A percentile compares a stretch with the other conserved stretches of the same genome.
phyloP scores from a whole-genome alignment of 2,797 vertebrate genomes.

The Loris lydekkerianus region DNA sequence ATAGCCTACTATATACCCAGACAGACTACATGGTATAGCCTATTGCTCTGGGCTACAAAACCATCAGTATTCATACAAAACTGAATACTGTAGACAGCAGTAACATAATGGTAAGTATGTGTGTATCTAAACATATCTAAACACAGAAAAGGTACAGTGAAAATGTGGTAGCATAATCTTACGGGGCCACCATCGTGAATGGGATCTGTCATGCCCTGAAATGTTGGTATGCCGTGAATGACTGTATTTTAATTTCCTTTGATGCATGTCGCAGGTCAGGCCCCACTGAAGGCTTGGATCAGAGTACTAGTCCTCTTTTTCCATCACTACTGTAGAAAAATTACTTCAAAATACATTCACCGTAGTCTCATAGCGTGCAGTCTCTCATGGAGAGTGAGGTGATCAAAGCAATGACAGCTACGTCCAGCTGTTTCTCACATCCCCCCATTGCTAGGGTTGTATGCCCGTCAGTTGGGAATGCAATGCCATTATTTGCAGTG shows the following conservation, averaged over 20 bases:
- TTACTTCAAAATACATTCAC: not conserved
- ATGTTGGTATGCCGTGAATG: not conserved
- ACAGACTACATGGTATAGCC: too few species aligned
- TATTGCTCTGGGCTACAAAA: not conserved
- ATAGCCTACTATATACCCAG: not conserved
- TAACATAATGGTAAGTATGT: not conserved
- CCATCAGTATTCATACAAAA: too few species aligned
- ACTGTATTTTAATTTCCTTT: constrained; percentile 14
- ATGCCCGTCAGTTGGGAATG: not conserved
- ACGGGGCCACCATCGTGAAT: not conserved
- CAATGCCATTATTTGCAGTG: not conserved
- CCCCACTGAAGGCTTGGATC: not conserved
- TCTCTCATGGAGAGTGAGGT: not conserved
- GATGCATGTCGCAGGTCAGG: not conserved
- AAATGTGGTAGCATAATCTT: not conserved
- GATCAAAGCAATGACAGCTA: not conserved
- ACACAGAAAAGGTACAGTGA: not conserved
- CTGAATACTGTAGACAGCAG: not conserved
- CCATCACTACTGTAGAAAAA: constrained; percentile 19
- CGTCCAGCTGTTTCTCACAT: not conserved
- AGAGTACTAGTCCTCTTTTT: not conserved
- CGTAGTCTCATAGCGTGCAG: not conserved
- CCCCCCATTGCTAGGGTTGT: not conserved
- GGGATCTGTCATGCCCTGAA: not conserved
- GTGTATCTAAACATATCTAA: not conserved